Conservation (phyloP, 2,113 vertebrate species). For the Stegostoma tigrinum region DNA sequence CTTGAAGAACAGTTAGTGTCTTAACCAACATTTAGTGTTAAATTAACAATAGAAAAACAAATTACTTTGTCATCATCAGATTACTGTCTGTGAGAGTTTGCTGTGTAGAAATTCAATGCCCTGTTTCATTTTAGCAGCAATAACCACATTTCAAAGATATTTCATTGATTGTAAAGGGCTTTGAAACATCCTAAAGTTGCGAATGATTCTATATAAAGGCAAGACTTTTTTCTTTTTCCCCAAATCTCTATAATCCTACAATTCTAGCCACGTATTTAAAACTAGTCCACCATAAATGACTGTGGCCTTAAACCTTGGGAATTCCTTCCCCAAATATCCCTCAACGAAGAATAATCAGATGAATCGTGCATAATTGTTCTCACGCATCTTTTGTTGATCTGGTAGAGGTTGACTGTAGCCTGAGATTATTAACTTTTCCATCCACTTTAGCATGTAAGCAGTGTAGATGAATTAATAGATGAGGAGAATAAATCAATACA, state of each 20-base stretch:
- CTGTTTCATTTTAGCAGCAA: neutral
- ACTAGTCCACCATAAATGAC: neutral
- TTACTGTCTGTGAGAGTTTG: neutral
- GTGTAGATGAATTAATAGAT: neutral
- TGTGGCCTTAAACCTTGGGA: neutral
- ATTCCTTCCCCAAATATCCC: neutral
- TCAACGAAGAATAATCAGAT: neutral
- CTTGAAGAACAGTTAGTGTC: neutral
- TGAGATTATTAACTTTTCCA: neutral
- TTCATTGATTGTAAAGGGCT: neutral
- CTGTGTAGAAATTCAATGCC: neutral
- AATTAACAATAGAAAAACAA: neutral
- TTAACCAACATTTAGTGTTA: neutral
- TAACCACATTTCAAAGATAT: neutral
- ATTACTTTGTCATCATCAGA: neutral
- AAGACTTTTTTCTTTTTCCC: neutral
- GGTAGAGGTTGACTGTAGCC: neutral
- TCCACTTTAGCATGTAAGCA: neutral
- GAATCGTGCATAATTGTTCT: neutral
- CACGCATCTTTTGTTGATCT: neutral
- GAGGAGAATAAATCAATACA: neutral
- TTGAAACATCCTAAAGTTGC: neutral
- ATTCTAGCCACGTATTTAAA: neutral
- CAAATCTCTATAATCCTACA: neutral
- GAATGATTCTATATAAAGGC: neutral